A percentile compares a stretch with the other conserved stretches of the same genome.
Evolutionary conservation across 2,797 vertebrate genomes (phyloP).

Genomic region (Mormyrus proboscirostris): DNA sequence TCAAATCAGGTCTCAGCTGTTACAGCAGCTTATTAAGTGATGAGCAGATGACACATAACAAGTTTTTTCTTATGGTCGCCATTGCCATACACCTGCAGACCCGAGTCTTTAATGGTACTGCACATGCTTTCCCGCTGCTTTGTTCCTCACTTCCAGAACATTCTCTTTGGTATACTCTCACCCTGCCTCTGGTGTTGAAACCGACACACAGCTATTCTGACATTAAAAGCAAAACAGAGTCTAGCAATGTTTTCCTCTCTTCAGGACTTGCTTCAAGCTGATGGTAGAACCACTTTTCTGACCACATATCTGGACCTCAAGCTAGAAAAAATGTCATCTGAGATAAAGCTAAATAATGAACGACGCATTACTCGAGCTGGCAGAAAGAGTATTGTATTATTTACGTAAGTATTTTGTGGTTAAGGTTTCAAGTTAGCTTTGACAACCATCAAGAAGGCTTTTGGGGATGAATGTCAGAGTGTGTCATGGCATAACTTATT

Average conservation of each 20-base stretch:
- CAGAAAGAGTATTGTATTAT: background rate
- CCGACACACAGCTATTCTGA: background rate
- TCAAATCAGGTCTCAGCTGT: background rate
- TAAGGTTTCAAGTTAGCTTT: background rate
- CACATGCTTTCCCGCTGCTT: background rate
- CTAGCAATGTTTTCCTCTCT: background rate
- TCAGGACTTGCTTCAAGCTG: background rate
- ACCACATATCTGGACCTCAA: background rate
- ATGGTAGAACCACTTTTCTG: background rate
- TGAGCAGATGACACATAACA: background rate
- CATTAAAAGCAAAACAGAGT: background rate
- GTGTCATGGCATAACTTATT: background rate
- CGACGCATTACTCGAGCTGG: background rate
- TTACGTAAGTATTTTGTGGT: background rate
- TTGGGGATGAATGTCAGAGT: background rate
- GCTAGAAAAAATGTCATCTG: background rate
- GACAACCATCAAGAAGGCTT: conserved; percentile 10
- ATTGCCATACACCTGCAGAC: background rate
- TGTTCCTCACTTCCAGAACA: background rate
- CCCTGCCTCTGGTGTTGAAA: background rate
- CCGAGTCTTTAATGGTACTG: background rate
- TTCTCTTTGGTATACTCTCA: background rate
- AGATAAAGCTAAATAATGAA: background rate
- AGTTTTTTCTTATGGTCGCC: background rate
- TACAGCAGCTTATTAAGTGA: background rate